Evolutionary conservation across 2,113 vertebrate species (phyloP), one percentile per base, ranked within the genome.

Genomic region (Bujurquina vittata): DNA sequence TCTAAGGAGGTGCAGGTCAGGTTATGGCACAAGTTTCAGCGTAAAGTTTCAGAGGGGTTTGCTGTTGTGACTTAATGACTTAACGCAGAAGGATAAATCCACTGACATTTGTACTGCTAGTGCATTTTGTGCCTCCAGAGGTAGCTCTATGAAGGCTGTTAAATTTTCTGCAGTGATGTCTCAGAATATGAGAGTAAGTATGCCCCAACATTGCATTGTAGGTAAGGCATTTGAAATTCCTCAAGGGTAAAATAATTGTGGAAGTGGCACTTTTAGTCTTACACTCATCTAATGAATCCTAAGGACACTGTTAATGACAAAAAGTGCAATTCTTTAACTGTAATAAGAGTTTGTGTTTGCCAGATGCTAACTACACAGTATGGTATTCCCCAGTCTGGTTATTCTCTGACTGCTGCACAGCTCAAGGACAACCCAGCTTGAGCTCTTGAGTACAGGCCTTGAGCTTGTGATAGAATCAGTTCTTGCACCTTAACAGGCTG

Each of bases 401-500:
- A 54, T 33, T 72, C 26, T 54, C 26, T 33, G 18, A 54, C 67
- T 52, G 4, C 46, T 81, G 20, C 23, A 61, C 1, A 73, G 37
- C 49, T 67, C 54, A 67, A 83, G n/a, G 35, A 40, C 73, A 58
- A 17, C 31, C 75, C 0, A 73, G 20, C 23, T 75, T 46, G 1
- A 63, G 18, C 72, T 58, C 37, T 72, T n/a, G 67, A 54, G 46
- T n/a, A n/a, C 67, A 33, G 26, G 67, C 46, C 67, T 72, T 33
- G 26, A 49, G 18, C 52, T 35, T 49, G 49, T 65, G 49, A 58
- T 22, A 35, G 49, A 49, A 62, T 83, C 85, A n/a, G 11, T n/a
- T 57, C 26, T 0, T 75, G 84, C 17, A 88, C 77, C 75, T 87
- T 35, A 56, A 77, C 75, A 40, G 31, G 56, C 77, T 74, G 75